phyloP scores from a whole-genome alignment of 2,888 invertebrate genomes.

The Gortyna flavago region DNA sequence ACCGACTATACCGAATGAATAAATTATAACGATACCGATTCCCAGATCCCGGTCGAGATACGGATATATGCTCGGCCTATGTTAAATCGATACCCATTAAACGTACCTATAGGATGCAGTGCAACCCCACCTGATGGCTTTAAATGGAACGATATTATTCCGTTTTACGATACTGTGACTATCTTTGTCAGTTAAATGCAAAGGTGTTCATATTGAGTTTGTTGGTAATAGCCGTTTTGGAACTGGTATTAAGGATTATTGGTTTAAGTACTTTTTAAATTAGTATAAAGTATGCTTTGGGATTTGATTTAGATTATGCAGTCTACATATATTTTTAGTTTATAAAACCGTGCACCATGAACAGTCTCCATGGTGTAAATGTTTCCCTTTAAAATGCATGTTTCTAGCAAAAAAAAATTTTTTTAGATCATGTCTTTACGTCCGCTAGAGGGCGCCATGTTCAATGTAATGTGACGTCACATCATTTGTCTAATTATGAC shows the following conservation, averaged over 20 bases:
- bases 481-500: too few relatives aligned
- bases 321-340: background rate
- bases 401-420: too few relatives aligned
- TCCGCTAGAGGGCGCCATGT: too few relatives aligned
- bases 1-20: conserved; percentile 21
- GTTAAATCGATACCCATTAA: conserved; percentile 78
- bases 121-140: conserved; percentile 55
- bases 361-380: background rate
- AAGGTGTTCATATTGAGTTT: conserved; percentile 20
- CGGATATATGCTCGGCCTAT: conserved; percentile 68
- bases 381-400: background rate
- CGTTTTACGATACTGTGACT: conserved; percentile 52
- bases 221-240: conserved; percentile 2
- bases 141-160: conserved; percentile 52
- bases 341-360: background rate
- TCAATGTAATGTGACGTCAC: too few relatives aligned
- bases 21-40: conserved; percentile 45
- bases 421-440: too few relatives aligned
- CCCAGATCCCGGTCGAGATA: conserved; percentile 63
- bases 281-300: background rate
- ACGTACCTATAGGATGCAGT: conserved; percentile 65
- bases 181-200: conserved; percentile 36
- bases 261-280: background rate
- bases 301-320: background rate
- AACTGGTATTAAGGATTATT: background rate